Evolutionary conservation across 2,888 invertebrate genomes (phyloP).

Genomic region (Cephus nigrinus): DNA sequence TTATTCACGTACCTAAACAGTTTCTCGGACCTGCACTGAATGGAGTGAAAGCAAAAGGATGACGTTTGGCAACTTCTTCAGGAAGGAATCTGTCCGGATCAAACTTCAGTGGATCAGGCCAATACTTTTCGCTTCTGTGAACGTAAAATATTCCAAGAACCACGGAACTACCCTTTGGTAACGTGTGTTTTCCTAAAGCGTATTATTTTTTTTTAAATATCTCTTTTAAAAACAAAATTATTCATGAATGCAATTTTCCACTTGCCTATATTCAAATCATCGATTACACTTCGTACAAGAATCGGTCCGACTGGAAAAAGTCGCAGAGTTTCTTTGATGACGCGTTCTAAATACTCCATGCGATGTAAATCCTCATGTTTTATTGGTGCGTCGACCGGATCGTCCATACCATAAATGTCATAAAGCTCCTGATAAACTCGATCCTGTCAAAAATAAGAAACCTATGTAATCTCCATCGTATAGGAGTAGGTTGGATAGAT

Average conservation of each 20-base stretch:
- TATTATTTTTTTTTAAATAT: no score
- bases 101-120: slow-evolving; percentile 44
- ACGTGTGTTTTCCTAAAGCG: slow-evolving; percentile 11
- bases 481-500: not conserved
- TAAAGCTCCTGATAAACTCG: slow-evolving; percentile 65
- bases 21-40: slow-evolving; percentile 47
- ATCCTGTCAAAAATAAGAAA: slow-evolving; percentile 42
- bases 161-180: slow-evolving; percentile 40
- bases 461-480: slow-evolving; percentile 8
- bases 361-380: slow-evolving; percentile 68
- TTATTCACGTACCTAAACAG: slow-evolving; percentile 36
- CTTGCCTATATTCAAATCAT: slow-evolving; percentile 69
- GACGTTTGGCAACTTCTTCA: slow-evolving; percentile 40
- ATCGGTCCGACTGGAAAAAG: slow-evolving; percentile 70
- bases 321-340: slow-evolving; percentile 72
- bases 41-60: slow-evolving; percentile 42
- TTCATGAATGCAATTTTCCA: slow-evolving; percentile 11
- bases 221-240: no score
- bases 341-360: slow-evolving; percentile 70
- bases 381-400: slow-evolving; percentile 60
- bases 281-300: slow-evolving; percentile 66
- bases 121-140: slow-evolving; percentile 38
- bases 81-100: slow-evolving; percentile 52
- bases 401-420: slow-evolving; percentile 63
- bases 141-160: slow-evolving; percentile 34